These are phyloP conservation scores for Hypselothyrea guttata DNA, from an alignment of 2,888 invertebrate genomes.

Conservation along the genomic window DNA sequence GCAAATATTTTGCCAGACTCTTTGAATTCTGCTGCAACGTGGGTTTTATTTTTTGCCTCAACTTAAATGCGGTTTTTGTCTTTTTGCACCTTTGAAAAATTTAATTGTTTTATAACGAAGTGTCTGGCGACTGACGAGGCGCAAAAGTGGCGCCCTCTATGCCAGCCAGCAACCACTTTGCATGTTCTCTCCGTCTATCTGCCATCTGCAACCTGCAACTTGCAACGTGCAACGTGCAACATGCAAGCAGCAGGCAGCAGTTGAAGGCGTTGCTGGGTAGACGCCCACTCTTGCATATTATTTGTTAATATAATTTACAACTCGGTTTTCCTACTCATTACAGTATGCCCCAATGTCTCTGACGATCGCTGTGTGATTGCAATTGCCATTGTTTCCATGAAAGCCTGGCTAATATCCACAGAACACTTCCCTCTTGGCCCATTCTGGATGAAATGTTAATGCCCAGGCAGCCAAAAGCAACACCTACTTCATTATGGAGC, in stretches of 20 bases:
- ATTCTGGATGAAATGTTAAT: conserved; percentile 47
- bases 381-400: conserved; percentile 54
- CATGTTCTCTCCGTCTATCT: conserved; percentile 45
- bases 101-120: conserved; percentile 75
- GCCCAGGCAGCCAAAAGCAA: conserved; percentile 50
- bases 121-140: conserved; percentile 68
- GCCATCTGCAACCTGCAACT: conserved; percentile 38
- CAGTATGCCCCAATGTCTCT: conserved; percentile 54
- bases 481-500: conserved; percentile 66
- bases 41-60: conserved; percentile 4
- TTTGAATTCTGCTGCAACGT: conserved; percentile 12
- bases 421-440: not conserved
- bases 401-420: not conserved
- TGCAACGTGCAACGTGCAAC: conserved; percentile 8
- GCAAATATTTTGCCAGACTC: conserved; percentile 53
- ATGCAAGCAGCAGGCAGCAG: conserved; percentile 17
- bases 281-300: conserved; percentile 56
- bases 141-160: conserved; percentile 68
- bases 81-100: conserved; percentile 34
- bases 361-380: conserved; percentile 13
- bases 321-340: conserved; percentile 14
- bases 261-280: conserved; percentile 26
- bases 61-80: no score
- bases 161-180: conserved; percentile 40
- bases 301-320: conserved; percentile 68